phyloP scores from a whole-genome alignment of 2,888 invertebrate species.

The Peribatodes rhomboidaria region DNA sequence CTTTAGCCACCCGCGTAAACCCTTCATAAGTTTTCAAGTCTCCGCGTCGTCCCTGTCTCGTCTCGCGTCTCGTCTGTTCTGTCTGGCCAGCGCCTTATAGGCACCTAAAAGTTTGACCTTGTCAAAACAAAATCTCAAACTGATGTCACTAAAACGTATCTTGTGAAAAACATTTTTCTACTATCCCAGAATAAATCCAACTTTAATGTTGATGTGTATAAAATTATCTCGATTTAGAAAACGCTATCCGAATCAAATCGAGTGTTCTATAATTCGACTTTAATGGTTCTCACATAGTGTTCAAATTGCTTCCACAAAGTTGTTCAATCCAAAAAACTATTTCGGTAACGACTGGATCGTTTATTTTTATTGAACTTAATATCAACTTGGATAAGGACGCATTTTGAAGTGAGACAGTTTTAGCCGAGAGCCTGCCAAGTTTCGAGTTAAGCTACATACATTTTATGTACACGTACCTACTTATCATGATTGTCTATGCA shows the following conservation, averaged over 20 bases:
- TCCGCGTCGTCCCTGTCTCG: too few species aligned
- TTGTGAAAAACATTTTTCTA: conserved; percentile 6
- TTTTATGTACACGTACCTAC: conserved; percentile 13
- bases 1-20: too few species aligned
- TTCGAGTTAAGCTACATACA: conserved; percentile 39
- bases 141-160: background rate
- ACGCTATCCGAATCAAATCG: conserved; percentile 36
- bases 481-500: conserved; percentile 31
- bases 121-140: background rate
- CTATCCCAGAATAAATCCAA: conserved; percentile 23
- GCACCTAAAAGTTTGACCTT: background rate
- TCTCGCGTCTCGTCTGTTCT: too few species aligned
- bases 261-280: conserved; percentile 35
- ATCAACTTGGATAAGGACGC: conserved; percentile 51
- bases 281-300: conserved; percentile 35
- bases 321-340: conserved; percentile 40
- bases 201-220: conserved; percentile 29
- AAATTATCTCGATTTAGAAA: conserved; percentile 34
- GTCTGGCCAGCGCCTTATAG: too few species aligned
- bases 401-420: conserved; percentile 47
- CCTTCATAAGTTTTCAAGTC: too few species aligned
- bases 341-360: conserved; percentile 54
- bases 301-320: conserved; percentile 34
- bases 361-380: conserved; percentile 56
- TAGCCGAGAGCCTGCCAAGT: conserved; percentile 49